phyloP scores from a whole-genome alignment of 2,113 vertebrate species.

The Toxotes jaculatrix region DNA sequence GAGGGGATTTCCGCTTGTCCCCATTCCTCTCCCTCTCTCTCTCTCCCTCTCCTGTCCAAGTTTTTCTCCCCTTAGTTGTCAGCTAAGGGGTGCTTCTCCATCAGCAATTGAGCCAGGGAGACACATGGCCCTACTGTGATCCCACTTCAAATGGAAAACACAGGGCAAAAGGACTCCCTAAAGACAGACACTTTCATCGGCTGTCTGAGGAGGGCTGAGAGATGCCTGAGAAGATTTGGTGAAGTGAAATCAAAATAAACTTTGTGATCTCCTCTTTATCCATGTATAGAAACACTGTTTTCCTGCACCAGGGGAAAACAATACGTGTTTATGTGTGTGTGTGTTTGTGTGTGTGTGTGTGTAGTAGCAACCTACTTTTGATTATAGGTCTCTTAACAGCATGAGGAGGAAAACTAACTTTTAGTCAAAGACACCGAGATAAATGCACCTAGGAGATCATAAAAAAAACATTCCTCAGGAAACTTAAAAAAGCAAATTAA shows the following conservation, averaged over 20 bases:
- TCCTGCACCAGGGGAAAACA: conserved; percentile 19
- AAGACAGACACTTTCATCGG: conserved; percentile 61
- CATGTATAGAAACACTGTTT: conserved; percentile 49
- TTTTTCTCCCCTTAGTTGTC: conserved; percentile 40
- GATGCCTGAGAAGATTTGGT: conserved; percentile 66
- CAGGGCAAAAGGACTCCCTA: conserved; percentile 55
- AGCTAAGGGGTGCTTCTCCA: conserved; percentile 59
- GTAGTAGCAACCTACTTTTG: conserved; percentile 20
- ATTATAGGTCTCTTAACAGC: conserved; percentile 17
- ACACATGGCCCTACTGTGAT: conserved; percentile 63
- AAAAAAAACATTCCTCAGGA: conserved; percentile 13
- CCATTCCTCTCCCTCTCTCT: conserved; percentile 17
- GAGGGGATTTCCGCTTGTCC: conserved; percentile 68
- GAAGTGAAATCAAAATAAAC: conserved; percentile 70
- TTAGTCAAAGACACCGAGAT: conserved; percentile 31
- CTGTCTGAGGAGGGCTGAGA: conserved; percentile 45
- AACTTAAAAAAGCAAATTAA: conserved; percentile 27
- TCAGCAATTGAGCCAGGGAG: conserved; percentile 54
- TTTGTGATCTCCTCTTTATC: conserved; percentile 40
- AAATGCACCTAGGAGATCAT: conserved; percentile 35
- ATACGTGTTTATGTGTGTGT: conserved; percentile 1
- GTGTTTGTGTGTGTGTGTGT: neutral
- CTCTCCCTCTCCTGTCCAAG: conserved; percentile 27
- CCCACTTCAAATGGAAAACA: conserved; percentile 69
- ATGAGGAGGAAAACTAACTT: conserved; percentile 8